Evolutionary conservation across 2,888 invertebrate genomes (phyloP).

Genomic region (Pedicia rivosa): DNA sequence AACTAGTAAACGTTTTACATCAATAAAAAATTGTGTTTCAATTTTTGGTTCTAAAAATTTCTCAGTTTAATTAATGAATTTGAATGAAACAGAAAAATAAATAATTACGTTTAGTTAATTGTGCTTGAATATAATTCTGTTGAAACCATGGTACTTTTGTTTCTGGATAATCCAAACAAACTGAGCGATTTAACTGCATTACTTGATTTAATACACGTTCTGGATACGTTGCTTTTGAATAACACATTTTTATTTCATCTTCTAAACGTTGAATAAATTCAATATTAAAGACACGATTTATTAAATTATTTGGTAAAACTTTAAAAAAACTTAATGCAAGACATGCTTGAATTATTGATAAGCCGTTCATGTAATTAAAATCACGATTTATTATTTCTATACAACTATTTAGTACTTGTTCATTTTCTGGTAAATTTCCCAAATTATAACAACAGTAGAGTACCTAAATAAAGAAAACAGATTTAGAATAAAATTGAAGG

Average conservation of each 20-base stretch:
- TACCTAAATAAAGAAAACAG: too few relatives aligned
- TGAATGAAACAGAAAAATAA: background rate
- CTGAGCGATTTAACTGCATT: slow-evolving; percentile 45
- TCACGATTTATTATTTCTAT: slow-evolving; percentile 35
- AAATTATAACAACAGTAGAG: slow-evolving; percentile 34
- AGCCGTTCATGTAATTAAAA: slow-evolving; percentile 35
- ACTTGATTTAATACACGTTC: slow-evolving; percentile 35
- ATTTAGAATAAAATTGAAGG: too few relatives aligned
- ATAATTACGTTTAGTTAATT: slow-evolving; percentile 30
- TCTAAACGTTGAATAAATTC: slow-evolving; percentile 42
- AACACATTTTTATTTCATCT: slow-evolving; percentile 36
- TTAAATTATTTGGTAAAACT: slow-evolving; percentile 32
- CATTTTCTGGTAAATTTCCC: slow-evolving; percentile 33
- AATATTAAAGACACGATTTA: slow-evolving; percentile 39
- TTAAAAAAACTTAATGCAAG: slow-evolving; percentile 38
- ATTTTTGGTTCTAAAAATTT: slow-evolving; percentile 12
- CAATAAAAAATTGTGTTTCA: slow-evolving; percentile 16
- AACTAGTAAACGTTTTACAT: slow-evolving; percentile 19
- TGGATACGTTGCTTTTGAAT: slow-evolving; percentile 39
- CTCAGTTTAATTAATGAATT: background rate
- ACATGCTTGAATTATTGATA: slow-evolving; percentile 35
- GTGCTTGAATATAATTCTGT: slow-evolving; percentile 39
- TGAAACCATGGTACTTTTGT: slow-evolving; percentile 50
- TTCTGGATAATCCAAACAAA: slow-evolving; percentile 46
- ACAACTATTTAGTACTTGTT: slow-evolving; percentile 26